These are phyloP conservation scores for Protaetia brevitarsis DNA, from an alignment of 1,140 invertebrate genomes.

Conservation along the genomic window DNA sequence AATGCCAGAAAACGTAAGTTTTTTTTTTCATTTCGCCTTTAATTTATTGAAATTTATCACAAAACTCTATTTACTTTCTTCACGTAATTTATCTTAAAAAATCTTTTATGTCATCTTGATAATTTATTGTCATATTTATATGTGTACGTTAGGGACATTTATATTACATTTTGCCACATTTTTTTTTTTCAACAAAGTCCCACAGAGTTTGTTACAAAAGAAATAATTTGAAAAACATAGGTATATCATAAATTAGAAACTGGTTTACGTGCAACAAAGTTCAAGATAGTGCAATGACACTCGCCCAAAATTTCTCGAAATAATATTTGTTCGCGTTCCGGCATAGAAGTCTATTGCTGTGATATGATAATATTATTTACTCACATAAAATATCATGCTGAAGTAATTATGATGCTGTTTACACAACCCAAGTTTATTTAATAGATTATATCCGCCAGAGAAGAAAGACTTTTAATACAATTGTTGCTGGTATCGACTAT, in stretches of 20 bases:
- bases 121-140: no score
- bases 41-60: not conserved
- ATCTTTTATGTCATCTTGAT: no score
- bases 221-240: not conserved
- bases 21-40: not conserved
- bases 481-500: no score
- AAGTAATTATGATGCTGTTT: no score
- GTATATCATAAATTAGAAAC: conserved; percentile 3
- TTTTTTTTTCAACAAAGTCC: no score
- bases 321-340: not conserved
- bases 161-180: no score
- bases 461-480: no score
- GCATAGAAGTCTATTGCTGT: not conserved
- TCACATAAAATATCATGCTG: not conserved
- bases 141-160: no score
- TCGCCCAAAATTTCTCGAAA: not conserved
- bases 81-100: not conserved
- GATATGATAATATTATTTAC: not conserved
- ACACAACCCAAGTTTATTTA: no score
- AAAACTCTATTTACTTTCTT: not conserved
- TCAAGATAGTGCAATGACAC: conserved; percentile 16
- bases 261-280: not conserved
- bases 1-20: conserved; percentile 16
- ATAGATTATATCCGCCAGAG: no score
- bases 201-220: no score